phyloP scores from a whole-genome alignment of 2,113 vertebrate species.

The Rynchops niger region DNA sequence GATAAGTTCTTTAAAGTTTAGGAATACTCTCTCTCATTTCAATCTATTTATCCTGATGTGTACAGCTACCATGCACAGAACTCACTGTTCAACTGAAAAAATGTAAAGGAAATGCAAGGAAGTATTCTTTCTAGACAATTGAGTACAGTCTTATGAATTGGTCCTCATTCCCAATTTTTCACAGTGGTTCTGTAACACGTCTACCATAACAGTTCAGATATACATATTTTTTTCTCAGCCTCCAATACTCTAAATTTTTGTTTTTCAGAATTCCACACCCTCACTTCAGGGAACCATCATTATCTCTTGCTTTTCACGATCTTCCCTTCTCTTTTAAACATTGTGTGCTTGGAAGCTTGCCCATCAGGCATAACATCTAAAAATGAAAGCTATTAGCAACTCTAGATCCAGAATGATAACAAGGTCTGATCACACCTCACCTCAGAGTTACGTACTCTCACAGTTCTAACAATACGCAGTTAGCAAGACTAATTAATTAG shows the following conservation, averaged over 20 bases:
- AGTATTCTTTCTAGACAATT: neutral
- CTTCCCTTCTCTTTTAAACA: neutral
- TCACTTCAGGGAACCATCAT: neutral
- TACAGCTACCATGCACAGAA: neutral
- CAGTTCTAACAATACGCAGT: neutral
- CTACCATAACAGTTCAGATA: neutral
- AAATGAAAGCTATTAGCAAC: neutral
- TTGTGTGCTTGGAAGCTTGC: neutral
- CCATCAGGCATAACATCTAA: neutral
- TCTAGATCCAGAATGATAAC: neutral
- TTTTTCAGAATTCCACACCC: neutral
- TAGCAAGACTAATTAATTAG: neutral
- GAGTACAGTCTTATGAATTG: neutral
- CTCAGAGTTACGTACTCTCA: neutral
- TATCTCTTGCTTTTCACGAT: neutral
- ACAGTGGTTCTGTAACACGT: neutral
- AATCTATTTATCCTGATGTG: neutral
- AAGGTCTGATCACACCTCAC: constrained; percentile 2
- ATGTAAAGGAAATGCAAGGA: neutral
- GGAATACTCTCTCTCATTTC: neutral
- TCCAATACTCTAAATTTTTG: neutral
- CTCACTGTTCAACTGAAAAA: neutral
- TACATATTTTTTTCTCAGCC: neutral
- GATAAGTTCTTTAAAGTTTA: neutral
- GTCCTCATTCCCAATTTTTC: neutral